These are phyloP conservation scores for Heptranchias perlo DNA, from an alignment of 2,113 vertebrate species.

Conservation along the genomic window DNA sequence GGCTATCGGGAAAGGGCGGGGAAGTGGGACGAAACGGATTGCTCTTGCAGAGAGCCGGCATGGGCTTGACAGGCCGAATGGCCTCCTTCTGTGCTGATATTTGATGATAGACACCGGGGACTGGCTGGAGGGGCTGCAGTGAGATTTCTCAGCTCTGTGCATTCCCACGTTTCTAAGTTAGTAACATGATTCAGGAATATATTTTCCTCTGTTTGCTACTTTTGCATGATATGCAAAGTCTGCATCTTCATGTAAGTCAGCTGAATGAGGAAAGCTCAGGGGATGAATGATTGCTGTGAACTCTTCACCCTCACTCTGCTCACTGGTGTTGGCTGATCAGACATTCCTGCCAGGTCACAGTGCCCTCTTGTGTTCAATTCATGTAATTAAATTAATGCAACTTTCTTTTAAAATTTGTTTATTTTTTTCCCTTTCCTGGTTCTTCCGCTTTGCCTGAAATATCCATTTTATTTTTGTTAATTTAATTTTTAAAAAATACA, in stretches of 20 bases:
- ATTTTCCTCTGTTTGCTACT: neutral
- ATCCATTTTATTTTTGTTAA: neutral
- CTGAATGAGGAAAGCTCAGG: neutral
- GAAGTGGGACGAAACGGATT: too few species aligned
- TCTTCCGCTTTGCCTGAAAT: neutral
- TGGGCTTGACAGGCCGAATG: too few species aligned
- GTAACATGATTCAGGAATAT: neutral
- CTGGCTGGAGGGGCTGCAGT: neutral
- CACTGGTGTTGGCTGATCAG: neutral
- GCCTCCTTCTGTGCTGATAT: too few species aligned
- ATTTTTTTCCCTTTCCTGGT: neutral
- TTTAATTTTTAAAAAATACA: neutral
- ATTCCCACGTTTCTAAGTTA: neutral
- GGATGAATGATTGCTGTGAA: too few species aligned
- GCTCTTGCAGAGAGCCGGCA: too few species aligned
- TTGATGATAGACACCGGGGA: too few species aligned
- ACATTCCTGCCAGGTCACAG: neutral
- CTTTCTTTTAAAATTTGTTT: neutral
- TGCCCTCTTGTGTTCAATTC: neutral
- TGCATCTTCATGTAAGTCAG: neutral
- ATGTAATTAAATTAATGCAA: neutral
- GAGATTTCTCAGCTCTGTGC: neutral
- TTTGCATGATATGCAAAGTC: neutral
- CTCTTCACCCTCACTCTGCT: neutral
- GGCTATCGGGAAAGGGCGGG: too few species aligned